Percentiles rank a stretch among this genome's conserved stretches.
phyloP scores from a whole-genome alignment of 1,140 invertebrate species.

The Cotesia glomerata region DNA sequence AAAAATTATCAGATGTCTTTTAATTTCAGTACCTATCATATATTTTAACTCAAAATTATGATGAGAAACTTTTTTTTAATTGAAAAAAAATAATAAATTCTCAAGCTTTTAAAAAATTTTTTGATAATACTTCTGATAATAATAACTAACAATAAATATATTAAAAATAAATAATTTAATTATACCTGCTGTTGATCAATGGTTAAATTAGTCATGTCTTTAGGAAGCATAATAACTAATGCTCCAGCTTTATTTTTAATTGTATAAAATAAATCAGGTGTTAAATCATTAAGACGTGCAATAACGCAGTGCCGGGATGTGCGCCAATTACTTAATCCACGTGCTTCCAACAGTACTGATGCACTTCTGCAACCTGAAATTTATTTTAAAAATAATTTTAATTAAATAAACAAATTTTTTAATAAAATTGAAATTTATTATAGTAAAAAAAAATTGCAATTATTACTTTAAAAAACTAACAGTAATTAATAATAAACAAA shows the following conservation, averaged over 20 bases:
- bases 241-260: slow-evolving; percentile 84
- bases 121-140: too few species aligned
- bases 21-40: too few species aligned
- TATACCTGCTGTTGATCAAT: slow-evolving; percentile 75
- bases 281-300: slow-evolving; percentile 78
- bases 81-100: too few species aligned
- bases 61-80: too few species aligned
- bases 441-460: too few species aligned
- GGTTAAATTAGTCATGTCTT: slow-evolving; percentile 72
- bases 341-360: slow-evolving; percentile 84
- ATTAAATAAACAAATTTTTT: too few species aligned
- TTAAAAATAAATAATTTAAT: slow-evolving; percentile 24
- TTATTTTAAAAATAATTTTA: background rate
- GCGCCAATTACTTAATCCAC: slow-evolving; percentile 83
- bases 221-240: slow-evolving; percentile 82
- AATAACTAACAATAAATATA: slow-evolving; percentile 33
- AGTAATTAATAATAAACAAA: too few species aligned
- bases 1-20: too few species aligned
- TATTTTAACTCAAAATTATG: too few species aligned
- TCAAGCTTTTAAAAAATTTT: too few species aligned
- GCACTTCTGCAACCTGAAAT: slow-evolving; percentile 79
- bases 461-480: too few species aligned
- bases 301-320: slow-evolving; percentile 89
- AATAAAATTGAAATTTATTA: too few species aligned
- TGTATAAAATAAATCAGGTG: slow-evolving; percentile 76